Base-by-base conservation (phyloP, 2,797 vertebrate genomes). In the Scleropages formosus region DNA sequence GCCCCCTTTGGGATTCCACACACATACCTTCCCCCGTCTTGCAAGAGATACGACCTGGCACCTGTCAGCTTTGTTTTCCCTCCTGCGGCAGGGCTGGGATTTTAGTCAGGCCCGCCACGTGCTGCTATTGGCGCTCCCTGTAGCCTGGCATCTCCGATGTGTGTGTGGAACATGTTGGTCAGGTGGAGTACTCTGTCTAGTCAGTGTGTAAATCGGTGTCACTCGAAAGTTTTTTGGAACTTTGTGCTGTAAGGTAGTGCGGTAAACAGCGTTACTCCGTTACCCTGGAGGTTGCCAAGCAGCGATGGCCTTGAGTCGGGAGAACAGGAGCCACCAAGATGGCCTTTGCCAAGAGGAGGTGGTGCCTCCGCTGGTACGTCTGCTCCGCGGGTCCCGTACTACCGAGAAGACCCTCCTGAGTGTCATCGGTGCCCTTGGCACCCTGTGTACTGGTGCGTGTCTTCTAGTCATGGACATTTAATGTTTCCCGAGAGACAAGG, bases 311-410 rank as follows among this genome's bases (percentile, higher is more conserved):
- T 82, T 93, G 56, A 88, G 87, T 79, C 88, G 86, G 75, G 84
- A 92, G 73, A 91, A 90, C 77, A 84, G 77, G 68, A 59, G 75
- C 46, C 89, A 92, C 71, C 92, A 93, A 77, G 87, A 90, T 44
- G 87, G 88, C 56, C 89, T 93, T 63, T 93, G 92, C 56, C 81
- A 80, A 80, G 88, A 88, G 12, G 90, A 91, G 27, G 89, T 87
- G 47, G 91, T 93, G 24, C 83, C 86, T 0, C 91, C 90, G 0
- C 51, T 93, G 77, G 85, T 92, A 26, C 89, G 89, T 27, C 83
- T 93, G 72, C 81, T 93, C 20, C 85, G 86, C 56, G 87, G 83
- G 3, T 77, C 77, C 65, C 87, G 79, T 20, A 84, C 91, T 24
- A 84, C 88, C 0, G 84, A 88, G 63, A 86, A 87, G 71, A 93